Base-by-base conservation (phyloP, 2,113 vertebrate species). In the Rhinogobius similis region DNA sequence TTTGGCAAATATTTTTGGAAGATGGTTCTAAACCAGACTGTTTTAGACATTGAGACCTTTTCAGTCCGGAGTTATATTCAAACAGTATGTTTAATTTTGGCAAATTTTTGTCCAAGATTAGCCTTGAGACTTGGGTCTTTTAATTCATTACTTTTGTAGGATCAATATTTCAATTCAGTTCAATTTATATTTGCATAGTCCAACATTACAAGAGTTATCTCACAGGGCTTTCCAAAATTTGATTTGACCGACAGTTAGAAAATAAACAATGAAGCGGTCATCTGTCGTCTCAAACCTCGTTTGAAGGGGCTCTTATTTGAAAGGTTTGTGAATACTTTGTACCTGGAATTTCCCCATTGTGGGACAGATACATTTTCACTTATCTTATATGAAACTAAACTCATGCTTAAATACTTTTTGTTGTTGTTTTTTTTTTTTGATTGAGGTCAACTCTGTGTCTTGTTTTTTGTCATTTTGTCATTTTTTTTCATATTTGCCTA, bases 401-500 rank as follows among this genome's bases (percentile, higher is more conserved):
- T 7, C 2, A 7, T 36, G n/a, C n/a, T 8, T 36, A 36, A 36
- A 36, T 36, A 18, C n/a, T n/a, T n/a, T n/a, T n/a, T n/a, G n/a
- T n/a, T n/a, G n/a, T n/a, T 18, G 11, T 46, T 2, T 5, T 55
- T 3, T 55, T 7, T 26, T 55, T 55, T 55, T 23, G 21, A 50
- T 50, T 20, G 8, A 1, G 20, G 3, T 52, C 50, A 52, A 23
- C 9, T 23, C 50, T 52, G 10, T 21, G 16, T 46, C 16, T 46
- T 46, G 16, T 46, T 46, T 46, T 78, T n/a, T n/a, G n/a, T n/a
- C n/a, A n/a, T n/a, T n/a, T n/a, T n/a, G n/a, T n/a, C n/a, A n/a
- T n/a, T n/a, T n/a, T n/a, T n/a, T n/a, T n/a, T n/a, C n/a, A 23
- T 82, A 72, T 89, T 81, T 91, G 89, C 90, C 90, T 92, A 91